A percentile compares a stretch with the other conserved stretches of the same genome.
phyloP scores from a whole-genome alignment of 1,140 invertebrate genomes.

The Anagrus nilaparvatae region DNA sequence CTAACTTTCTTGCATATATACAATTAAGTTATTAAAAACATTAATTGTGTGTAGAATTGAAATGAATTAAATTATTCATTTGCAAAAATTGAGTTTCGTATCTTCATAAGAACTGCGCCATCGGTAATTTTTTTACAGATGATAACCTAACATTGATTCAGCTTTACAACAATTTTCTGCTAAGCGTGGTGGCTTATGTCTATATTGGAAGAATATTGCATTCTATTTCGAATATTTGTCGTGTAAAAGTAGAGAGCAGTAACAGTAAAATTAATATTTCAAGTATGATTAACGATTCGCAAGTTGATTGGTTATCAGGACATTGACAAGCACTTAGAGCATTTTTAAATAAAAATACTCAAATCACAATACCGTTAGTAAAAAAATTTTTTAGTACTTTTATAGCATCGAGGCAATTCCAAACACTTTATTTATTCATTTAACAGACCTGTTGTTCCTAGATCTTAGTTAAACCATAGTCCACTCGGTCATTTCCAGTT shows the following conservation, averaged over 20 bases:
- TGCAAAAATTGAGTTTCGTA: no score
- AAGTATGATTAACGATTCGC: constrained; percentile 44
- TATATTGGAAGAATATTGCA: constrained; percentile 78
- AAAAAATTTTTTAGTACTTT: constrained; percentile 22
- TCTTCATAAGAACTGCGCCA: no score
- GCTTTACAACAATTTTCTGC: constrained; percentile 60
- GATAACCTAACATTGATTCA: constrained; percentile 31
- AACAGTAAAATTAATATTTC: constrained; percentile 48
- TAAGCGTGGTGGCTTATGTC: constrained; percentile 88
- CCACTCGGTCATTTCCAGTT: constrained; percentile 93
- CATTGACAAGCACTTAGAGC: constrained; percentile 51
- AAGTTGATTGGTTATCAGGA: constrained; percentile 49
- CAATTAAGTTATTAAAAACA: no score
- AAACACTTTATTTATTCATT: constrained; percentile 88
- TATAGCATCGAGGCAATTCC: constrained; percentile 86
- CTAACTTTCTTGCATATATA: no score
- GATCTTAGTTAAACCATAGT: constrained; percentile 96
- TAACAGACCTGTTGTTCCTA: constrained; percentile 90
- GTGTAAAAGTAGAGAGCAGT: constrained; percentile 52
- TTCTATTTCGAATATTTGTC: constrained; percentile 67
- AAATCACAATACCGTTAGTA: constrained; percentile 36
- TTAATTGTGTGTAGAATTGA: no score
- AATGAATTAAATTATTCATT: no score
- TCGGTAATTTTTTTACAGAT: no score
- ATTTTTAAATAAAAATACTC: constrained; percentile 55